Conservation (phyloP, 2,888 invertebrate species). For the Caenorhabditis drosophilae region DNA sequence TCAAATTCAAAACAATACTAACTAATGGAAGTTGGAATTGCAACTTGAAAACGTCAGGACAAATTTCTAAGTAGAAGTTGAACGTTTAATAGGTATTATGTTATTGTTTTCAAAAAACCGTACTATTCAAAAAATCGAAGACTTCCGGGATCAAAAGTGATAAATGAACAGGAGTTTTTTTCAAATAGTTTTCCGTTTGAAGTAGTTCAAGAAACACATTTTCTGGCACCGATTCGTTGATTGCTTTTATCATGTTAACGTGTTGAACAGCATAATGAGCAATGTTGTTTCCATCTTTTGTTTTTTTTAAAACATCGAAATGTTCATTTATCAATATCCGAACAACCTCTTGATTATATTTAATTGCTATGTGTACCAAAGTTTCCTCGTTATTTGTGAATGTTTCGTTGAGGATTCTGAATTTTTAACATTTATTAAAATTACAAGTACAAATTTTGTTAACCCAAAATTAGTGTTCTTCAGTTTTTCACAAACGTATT, state of each 20-base stretch:
- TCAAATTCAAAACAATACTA: too few relatives aligned
- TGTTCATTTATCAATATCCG: not conserved
- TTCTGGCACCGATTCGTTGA: not conserved
- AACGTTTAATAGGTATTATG: too few relatives aligned
- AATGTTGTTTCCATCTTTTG: conserved; percentile 1
- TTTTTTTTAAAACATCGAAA: not conserved
- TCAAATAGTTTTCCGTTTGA: not conserved
- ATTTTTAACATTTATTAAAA: too few relatives aligned
- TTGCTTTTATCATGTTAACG: not conserved
- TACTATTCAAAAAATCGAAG: too few relatives aligned
- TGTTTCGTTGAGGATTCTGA: not conserved
- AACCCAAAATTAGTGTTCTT: too few relatives aligned
- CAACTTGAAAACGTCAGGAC: too few relatives aligned
- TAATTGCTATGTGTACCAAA: conserved; percentile 2
- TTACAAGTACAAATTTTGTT: too few relatives aligned
- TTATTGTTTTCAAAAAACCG: too few relatives aligned
- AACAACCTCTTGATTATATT: conserved; percentile 4
- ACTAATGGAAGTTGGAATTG: too few relatives aligned
- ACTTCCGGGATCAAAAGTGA: too few relatives aligned
- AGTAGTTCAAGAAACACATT: not conserved
- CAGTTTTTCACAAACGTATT: not conserved
- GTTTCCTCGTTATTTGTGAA: conserved; percentile 1
- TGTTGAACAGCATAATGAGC: conserved; percentile 2
- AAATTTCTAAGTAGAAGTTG: too few relatives aligned
- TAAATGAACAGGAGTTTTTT: conserved; percentile 1